phyloP scores from a whole-genome alignment of 2,888 invertebrate species.

The Agrilus biguttatus region DNA sequence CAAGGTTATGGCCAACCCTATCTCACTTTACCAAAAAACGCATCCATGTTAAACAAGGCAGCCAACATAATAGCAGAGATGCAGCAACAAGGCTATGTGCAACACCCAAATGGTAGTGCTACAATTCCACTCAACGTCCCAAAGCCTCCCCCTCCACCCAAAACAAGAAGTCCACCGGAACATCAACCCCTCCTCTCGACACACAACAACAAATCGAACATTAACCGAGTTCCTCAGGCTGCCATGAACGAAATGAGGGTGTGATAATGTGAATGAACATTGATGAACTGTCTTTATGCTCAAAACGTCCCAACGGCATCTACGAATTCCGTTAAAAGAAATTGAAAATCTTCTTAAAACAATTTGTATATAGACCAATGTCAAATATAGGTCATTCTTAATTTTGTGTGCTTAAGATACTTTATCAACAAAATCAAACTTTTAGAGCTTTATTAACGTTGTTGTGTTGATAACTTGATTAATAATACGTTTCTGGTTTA shows the following conservation, averaged over 20 bases:
- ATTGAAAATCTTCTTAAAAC: too few species aligned
- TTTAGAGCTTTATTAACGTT: neutral
- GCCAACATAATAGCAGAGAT: conserved; percentile 39
- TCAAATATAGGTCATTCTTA: too few species aligned
- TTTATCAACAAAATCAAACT: too few species aligned
- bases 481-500: conserved; percentile 6
- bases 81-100: conserved; percentile 42
- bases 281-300: conserved; percentile 10
- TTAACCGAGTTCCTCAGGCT: conserved; percentile 56
- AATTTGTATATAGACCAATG: too few species aligned
- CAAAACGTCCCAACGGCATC: conserved; percentile 18
- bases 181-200: conserved; percentile 38
- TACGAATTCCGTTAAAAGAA: conserved; percentile 7
- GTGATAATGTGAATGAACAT: conserved; percentile 41
- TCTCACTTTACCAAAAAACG: conserved; percentile 47
- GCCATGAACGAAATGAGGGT: conserved; percentile 84
- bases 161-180: conserved; percentile 41
- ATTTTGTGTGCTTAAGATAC: too few species aligned
- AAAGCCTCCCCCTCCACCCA: conserved; percentile 41
- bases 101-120: conserved; percentile 45
- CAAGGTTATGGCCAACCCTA: conserved; percentile 20
- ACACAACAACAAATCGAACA: conserved; percentile 33
- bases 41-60: conserved; percentile 33
- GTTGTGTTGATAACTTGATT: neutral
- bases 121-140: conserved; percentile 40